A percentile compares a stretch with the other conserved stretches of the same genome.
These are phyloP conservation scores for Philereme vetulata DNA, from an alignment of 2,888 invertebrate species.

Conservation along the genomic window DNA sequence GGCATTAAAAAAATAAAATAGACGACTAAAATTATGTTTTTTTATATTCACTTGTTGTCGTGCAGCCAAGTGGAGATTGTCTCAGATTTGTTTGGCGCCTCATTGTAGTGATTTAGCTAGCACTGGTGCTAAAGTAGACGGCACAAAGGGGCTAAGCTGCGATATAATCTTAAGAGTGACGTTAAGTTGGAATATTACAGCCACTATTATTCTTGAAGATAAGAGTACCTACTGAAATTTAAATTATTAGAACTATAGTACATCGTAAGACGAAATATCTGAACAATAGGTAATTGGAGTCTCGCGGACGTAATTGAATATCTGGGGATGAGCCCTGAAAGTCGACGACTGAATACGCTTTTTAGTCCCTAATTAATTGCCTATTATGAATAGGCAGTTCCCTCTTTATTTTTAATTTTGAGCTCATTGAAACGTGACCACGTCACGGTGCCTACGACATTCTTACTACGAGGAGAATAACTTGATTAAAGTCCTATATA, in stretches of 20 bases:
- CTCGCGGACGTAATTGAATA: constrained; percentile 37
- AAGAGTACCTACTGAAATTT: constrained; percentile 52
- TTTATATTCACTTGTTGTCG: constrained; percentile 9
- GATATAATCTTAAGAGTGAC: constrained; percentile 62
- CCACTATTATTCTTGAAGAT: constrained; percentile 59
- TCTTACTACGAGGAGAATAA: too few species aligned
- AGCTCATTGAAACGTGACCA: not conserved
- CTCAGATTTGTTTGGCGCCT: constrained; percentile 54
- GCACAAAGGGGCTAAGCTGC: constrained; percentile 55
- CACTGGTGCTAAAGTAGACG: constrained; percentile 50
- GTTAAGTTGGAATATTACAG: constrained; percentile 60
- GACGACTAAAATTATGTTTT: not conserved
- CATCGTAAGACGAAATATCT: constrained; percentile 30
- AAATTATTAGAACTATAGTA: constrained; percentile 48
- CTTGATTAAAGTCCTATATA: too few species aligned
- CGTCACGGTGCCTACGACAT: not conserved
- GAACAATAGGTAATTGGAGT: constrained; percentile 36
- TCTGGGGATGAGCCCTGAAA: constrained; percentile 21
- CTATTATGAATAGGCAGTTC: constrained; percentile 13
- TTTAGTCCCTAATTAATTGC: constrained; percentile 21
- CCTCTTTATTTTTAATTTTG: constrained; percentile 6
- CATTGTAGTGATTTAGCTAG: constrained; percentile 58
- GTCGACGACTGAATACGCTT: constrained; percentile 16
- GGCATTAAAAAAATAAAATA: too few species aligned
- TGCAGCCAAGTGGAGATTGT: constrained; percentile 37